Conservation (phyloP, 2,797 vertebrate genomes). For the Sternarchorhynchus goeldii region DNA sequence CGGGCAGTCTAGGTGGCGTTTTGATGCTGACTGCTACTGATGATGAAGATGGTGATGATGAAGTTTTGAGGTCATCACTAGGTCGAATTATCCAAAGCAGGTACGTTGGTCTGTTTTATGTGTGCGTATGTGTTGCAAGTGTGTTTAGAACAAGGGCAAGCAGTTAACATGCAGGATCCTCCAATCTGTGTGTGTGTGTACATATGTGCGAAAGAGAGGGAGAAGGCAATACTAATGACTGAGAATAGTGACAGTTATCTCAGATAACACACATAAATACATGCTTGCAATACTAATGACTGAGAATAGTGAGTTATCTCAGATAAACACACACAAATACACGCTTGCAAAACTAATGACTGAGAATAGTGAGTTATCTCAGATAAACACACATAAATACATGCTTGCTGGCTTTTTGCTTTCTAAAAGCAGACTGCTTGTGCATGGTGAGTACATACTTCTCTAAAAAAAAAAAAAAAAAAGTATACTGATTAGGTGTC, state of each 20-base stretch:
- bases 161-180: background rate
- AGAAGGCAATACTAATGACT: background rate
- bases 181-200: background rate
- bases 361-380: no score
- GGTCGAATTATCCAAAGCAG: background rate
- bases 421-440: background rate
- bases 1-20: constrained; percentile 49
- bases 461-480: background rate
- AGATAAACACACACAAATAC: no score
- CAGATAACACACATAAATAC: background rate
- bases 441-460: background rate
- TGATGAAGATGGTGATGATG: background rate
- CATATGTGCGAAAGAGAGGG: no score
- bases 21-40: constrained; percentile 11
- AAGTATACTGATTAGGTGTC: background rate
- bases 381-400: background rate
- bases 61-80: background rate
- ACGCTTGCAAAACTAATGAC: no score
- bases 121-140: constrained; percentile 3
- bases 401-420: background rate
- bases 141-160: no score
- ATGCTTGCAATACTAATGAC: background rate
- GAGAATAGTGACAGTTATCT: background rate
- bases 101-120: constrained; percentile 3
- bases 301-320: no score